Percentiles rank a stretch among this genome's conserved stretches.
Conservation (phyloP, 2,888 invertebrate genomes). For the Oegoconia quadripuncta region DNA sequence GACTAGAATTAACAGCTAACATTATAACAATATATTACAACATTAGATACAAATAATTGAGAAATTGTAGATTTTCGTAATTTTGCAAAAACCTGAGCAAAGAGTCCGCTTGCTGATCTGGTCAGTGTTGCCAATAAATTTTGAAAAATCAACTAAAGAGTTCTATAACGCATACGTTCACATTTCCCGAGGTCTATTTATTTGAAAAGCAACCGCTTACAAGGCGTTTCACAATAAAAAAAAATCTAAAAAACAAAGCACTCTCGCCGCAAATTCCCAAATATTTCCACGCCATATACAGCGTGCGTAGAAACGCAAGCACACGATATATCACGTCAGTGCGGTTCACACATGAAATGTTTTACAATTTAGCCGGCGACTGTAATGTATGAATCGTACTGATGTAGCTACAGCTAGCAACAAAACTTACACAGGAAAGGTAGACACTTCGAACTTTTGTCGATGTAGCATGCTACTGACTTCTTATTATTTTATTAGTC, state of each 20-base stretch:
- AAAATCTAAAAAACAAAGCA: slow-evolving; percentile 22
- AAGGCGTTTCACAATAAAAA: slow-evolving; percentile 22
- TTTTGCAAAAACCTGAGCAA: slow-evolving; percentile 32
- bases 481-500: too few species aligned
- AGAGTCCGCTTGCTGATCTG: slow-evolving; percentile 68
- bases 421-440: too few species aligned
- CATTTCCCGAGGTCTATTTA: too few species aligned
- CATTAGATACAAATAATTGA: slow-evolving; percentile 16
- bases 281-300: slow-evolving; percentile 36
- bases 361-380: slow-evolving; percentile 40
- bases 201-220: neutral
- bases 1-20: slow-evolving; percentile 11
- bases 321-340: slow-evolving; percentile 35
- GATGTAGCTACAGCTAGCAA: neutral
- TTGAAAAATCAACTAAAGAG: neutral
- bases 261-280: neutral
- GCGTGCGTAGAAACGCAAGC: slow-evolving; percentile 18
- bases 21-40: slow-evolving; percentile 12
- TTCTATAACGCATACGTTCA: too few species aligned
- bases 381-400: slow-evolving; percentile 26
- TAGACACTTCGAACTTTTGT: too few species aligned
- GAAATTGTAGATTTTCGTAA: slow-evolving; percentile 14
- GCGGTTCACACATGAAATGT: slow-evolving; percentile 41
- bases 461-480: too few species aligned
- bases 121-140: slow-evolving; percentile 43